Evolutionary conservation across 2,888 invertebrate species (phyloP).

Genomic region (Saturnia pavonia): DNA sequence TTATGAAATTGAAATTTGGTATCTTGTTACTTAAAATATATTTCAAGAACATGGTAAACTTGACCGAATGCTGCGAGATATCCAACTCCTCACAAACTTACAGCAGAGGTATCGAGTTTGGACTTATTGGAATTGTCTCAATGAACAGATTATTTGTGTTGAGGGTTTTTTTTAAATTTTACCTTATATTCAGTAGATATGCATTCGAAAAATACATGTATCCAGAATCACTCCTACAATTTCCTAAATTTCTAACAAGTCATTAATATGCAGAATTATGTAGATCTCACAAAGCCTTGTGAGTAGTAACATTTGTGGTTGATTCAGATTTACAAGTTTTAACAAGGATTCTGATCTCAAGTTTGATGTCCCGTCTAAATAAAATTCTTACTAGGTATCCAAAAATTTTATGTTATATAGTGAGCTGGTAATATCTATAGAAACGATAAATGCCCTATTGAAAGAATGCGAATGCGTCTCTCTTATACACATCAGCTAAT

Average conservation of each 20-base stretch:
- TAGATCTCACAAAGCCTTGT: not conserved
- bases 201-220: not conserved
- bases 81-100: too few species aligned
- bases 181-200: constrained; percentile 29
- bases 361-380: not conserved
- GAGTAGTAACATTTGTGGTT: not conserved
- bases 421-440: not conserved
- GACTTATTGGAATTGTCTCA: too few species aligned
- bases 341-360: not conserved
- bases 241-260: not conserved
- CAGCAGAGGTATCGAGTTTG: too few species aligned
- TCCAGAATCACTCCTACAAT: not conserved
- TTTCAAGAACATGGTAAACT: too few species aligned
- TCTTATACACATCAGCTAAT: not conserved
- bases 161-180: too few species aligned
- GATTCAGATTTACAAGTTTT: not conserved
- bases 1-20: too few species aligned
- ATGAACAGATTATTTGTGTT: too few species aligned
- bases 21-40: too few species aligned
- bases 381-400: not conserved
- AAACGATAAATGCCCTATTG: not conserved
- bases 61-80: too few species aligned
- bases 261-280: not conserved
- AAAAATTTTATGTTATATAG: not conserved
- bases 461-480: not conserved